Evolutionary conservation across 2,797 vertebrate species (phyloP).

Genomic region (Gadopsis bispinosus): DNA sequence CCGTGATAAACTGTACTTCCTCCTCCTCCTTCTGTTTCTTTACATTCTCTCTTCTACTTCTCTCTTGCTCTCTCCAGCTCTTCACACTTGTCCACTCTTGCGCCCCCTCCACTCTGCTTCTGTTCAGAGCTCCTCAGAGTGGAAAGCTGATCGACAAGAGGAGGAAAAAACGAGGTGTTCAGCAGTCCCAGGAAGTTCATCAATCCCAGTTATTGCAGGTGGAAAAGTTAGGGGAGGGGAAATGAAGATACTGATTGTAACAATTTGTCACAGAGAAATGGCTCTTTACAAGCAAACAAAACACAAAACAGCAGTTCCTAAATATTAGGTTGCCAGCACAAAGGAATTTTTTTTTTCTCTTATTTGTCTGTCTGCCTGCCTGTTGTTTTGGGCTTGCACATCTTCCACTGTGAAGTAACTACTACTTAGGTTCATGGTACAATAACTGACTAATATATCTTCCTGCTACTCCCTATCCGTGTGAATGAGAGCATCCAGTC

Average conservation of each 20-base stretch:
- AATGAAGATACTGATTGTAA: slow-evolving; percentile 4
- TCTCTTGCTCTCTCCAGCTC: slow-evolving; percentile 14
- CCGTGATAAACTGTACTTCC: slow-evolving; percentile 19
- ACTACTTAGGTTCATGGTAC: background rate
- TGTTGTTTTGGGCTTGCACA: slow-evolving; percentile 25
- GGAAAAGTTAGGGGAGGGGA: background rate
- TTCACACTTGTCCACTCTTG: background rate
- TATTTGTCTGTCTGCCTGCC: background rate
- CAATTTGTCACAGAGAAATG: background rate
- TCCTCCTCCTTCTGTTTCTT: slow-evolving; percentile 4
- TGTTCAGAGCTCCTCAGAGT: slow-evolving; percentile 76
- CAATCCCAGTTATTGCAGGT: background rate
- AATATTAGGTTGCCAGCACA: background rate
- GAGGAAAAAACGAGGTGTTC: slow-evolving; percentile 12
- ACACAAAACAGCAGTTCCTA: background rate
- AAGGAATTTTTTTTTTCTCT: background rate
- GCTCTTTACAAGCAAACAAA: slow-evolving; percentile 7
- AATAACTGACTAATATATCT: background rate
- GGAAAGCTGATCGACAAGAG: slow-evolving; percentile 69
- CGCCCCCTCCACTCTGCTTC: slow-evolving; percentile 4
- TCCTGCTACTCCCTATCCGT: background rate
- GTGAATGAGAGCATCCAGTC: slow-evolving; percentile 20
- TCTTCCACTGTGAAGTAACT: background rate
- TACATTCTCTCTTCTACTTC: slow-evolving; percentile 9
- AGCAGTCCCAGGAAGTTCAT: slow-evolving; percentile 6